phyloP scores from a whole-genome alignment of 2,113 vertebrate genomes.

The Etia nguti region DNA sequence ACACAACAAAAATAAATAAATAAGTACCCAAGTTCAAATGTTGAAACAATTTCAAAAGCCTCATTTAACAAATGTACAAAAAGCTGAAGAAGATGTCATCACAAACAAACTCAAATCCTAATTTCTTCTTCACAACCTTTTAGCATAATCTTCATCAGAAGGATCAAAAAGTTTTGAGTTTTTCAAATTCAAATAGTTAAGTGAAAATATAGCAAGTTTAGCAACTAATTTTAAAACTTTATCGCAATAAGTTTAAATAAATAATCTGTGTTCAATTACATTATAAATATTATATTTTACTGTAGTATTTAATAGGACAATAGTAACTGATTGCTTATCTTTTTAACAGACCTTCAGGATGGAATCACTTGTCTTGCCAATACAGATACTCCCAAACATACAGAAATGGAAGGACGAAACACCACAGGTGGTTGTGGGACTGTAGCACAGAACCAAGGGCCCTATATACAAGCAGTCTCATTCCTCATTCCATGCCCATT shows the following conservation, averaged over 20 bases:
- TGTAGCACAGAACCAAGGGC: neutral
- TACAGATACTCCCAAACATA: neutral
- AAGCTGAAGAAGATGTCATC: neutral
- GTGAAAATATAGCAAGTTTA: neutral
- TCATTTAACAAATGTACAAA: accelerated
- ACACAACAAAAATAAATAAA: neutral
- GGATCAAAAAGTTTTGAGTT: neutral
- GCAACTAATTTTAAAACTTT: neutral
- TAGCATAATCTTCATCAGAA: neutral
- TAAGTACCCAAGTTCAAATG: neutral
- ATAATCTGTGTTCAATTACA: neutral
- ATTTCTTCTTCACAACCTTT: neutral
- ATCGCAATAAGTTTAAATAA: neutral
- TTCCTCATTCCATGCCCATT: neutral
- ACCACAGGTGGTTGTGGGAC: accelerated
- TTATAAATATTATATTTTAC: accelerated
- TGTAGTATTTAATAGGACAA: neutral
- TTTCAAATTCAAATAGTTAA: neutral
- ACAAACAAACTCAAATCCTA: neutral
- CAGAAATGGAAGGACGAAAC: neutral
- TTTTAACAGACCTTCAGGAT: neutral
- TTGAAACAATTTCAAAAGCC: accelerated
- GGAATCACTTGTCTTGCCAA: neutral
- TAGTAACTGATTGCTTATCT: neutral
- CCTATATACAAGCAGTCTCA: neutral